These are phyloP conservation scores for Ephestia elutella DNA, from an alignment of 1,140 invertebrate species.

Conservation along the genomic window DNA sequence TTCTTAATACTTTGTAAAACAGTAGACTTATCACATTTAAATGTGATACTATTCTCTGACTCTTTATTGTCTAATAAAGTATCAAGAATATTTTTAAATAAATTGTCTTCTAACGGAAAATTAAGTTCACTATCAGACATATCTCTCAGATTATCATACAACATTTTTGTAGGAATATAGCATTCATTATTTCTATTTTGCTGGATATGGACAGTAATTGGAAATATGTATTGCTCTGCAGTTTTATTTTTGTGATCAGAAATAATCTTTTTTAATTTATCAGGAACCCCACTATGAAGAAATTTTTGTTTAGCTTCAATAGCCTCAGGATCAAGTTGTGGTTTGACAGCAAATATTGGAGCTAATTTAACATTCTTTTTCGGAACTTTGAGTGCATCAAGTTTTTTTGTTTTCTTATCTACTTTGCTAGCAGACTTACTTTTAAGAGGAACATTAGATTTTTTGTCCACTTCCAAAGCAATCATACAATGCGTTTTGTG, in stretches of 20 bases:
- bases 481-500: neutral
- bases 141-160: neutral
- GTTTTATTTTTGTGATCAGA: slow-evolving; percentile 55
- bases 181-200: slow-evolving; percentile 27
- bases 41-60: neutral
- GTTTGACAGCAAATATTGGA: slow-evolving; percentile 77
- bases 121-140: neutral
- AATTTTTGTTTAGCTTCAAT: slow-evolving; percentile 77
- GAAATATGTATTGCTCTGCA: slow-evolving; percentile 65
- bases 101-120: slow-evolving; percentile 7
- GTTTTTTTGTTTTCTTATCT: slow-evolving; percentile 7
- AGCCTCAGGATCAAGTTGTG: slow-evolving; percentile 65
- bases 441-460: neutral
- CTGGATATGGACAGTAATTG: slow-evolving; percentile 73
- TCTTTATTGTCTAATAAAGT: slow-evolving; percentile 2
- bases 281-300: slow-evolving; percentile 76
- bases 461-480: neutral
- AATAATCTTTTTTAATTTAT: slow-evolving; percentile 71
- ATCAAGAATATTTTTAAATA: slow-evolving; percentile 26
- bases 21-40: slow-evolving; percentile 16
- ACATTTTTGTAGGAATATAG: neutral
- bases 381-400: neutral
- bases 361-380: slow-evolving; percentile 63
- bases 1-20: slow-evolving; percentile 66
- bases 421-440: slow-evolving; percentile 13